Evolutionary conservation across 2,888 invertebrate genomes (phyloP).

Genomic region (Pseudeuparius sepicola): DNA sequence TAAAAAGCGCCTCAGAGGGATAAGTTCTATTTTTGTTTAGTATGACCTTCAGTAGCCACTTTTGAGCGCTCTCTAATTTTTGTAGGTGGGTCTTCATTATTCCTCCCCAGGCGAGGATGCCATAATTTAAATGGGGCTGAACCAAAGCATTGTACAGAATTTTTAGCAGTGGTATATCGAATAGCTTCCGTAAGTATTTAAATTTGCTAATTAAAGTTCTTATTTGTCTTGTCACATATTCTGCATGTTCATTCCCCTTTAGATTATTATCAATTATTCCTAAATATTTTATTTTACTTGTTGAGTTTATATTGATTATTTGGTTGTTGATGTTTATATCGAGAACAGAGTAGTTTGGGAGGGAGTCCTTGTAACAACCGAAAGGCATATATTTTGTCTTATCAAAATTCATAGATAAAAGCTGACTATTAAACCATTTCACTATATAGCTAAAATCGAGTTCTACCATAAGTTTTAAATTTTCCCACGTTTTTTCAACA

Average conservation of each 20-base stretch:
- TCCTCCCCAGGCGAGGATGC: conserved; percentile 3
- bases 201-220: no score
- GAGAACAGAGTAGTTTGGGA: no score
- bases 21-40: no score
- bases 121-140: conserved; percentile 4
- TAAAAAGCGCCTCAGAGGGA: no score
- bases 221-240: neutral
- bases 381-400: no score
- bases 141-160: conserved; percentile 1
- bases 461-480: conserved; percentile 11
- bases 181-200: no score
- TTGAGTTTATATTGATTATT: no score
- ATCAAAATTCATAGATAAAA: conserved; percentile 9
- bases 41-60: conserved; percentile 5
- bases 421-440: conserved; percentile 5
- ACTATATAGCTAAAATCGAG: neutral
- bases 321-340: no score
- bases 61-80: conserved; percentile 1
- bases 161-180: no score
- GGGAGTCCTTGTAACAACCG: no score
- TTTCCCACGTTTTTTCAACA: conserved; percentile 1
- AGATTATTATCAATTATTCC: conserved; percentile 1
- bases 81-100: conserved; percentile 2
- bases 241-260: conserved; percentile 2
- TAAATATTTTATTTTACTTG: conserved; percentile 8